Evolutionary conservation across 2,888 invertebrate genomes (phyloP), one percentile per base, ranked within the genome.

Genomic region (Teleiodes luculella): DNA sequence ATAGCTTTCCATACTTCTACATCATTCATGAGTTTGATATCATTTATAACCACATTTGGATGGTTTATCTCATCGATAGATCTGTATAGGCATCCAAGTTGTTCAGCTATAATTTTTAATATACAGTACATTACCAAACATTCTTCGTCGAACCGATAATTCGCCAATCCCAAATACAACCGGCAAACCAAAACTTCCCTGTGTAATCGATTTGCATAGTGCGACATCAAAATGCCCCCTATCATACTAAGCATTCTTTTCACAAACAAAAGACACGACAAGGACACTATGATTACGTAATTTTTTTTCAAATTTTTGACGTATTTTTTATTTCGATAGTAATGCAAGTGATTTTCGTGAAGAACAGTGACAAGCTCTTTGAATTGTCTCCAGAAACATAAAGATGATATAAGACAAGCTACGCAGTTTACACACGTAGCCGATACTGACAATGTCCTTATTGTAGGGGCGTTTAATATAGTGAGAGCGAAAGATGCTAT

Each of bases 11-110:
- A 24, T 65, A 59, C 11, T 61, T 62, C 7, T 70, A 55, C 48
- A 60, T 68, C 8, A 58, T 60, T 30, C 70, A 76, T 0, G 67
- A 8, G 55, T 53, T 8, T 61, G 63, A 70, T 71, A 74, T 55
- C 62, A 64, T 74, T 59, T 35, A 71, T 52, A 7, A 61, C 60
- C 14, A 59, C 41, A n/a, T 54, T 1, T 45, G 28, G 11, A 43
- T 53, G 14, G 51, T 56, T 28, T 41, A 11, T 18, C 7, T 61
- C 61, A 0, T 28, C 52, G n/a, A 66, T 58, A 52, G 33, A 35
- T 41, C 66, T 57, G 3, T 55, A 64, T 8, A 76, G 62, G 30
- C 52, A 57, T 39, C 59, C 57, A 6, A 75, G 24, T 57, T 76
- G 76, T 18, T 70, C 65, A 49, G 67, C 63, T 16, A 71, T 55